Base-by-base conservation (phyloP, 2,797 vertebrate species). In the Malacoctenus gilli region DNA sequence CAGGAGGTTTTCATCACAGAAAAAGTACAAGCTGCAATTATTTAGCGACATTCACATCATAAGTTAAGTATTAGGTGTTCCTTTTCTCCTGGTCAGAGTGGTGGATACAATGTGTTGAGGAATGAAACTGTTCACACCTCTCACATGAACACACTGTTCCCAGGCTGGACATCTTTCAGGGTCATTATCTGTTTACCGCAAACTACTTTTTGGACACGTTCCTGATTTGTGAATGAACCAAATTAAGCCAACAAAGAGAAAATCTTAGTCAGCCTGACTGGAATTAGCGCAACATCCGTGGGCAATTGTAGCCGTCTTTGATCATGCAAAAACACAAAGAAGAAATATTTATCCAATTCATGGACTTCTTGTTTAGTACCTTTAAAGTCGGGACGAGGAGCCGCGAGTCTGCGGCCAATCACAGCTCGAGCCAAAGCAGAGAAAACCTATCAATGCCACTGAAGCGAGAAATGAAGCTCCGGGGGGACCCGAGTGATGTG, bases 1-100 rank as follows among this genome's bases (percentile, higher is more conserved):
- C 62, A 80, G 51, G 44, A 23, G 73, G 55, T 75, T 79, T 74
- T 69, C 43, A 74, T 83, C 28, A 54, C 14, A 47, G 61, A 46
- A 46, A n/a, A 69, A 74, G 2, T 50, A 44, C 47, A 56, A 38
- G 53, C 21, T 66, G 47, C 18, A 39, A 64, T 54, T 69, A 54
- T 70, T 74, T 54, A 54, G 42, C 8, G 9, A 39, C 19, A 37
- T 75, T 37, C 37, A 50, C 58, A 49, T 76, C 71, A 73, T 42
- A 53, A 11, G 34, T 38, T 62, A 53, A 72, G 15, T 31, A 72
- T 70, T 74, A 70, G 14, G 36, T 46, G 54, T 76, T 59, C 47
- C 22, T 23, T 23, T 23, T 23, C 49, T 57, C 16, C 15, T 38
- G 37, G 10, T 2, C 10, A 53, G 23, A 66, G 12, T 4, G 31